Base-by-base conservation (phyloP, 2,888 invertebrate genomes). In the Hemithea aestivaria region DNA sequence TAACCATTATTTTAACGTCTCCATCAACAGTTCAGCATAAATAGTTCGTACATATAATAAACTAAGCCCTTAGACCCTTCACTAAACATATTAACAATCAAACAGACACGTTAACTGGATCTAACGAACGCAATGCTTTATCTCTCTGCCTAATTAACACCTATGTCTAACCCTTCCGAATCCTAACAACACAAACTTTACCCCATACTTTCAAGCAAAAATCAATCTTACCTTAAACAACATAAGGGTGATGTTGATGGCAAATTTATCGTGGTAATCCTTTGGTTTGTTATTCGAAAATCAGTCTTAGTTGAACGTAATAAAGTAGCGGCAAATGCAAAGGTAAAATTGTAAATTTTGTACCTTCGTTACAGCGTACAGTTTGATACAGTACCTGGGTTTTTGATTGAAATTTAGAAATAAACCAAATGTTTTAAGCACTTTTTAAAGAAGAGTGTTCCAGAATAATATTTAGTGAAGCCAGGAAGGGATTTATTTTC, bases 121-220 rank as follows among this genome's bases (percentile, higher is more conserved):
- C 65, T 64, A 64, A 64, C 59, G 42, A 65, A 61, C 50, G 48
- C 39, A 46, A 42, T 42, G 35, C 36, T 35, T 55, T 66, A 66
- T 57, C 60, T 57, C 48, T 34, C 32, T 28, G 35, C 51, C 55
- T 62, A 64, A 64, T 64, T 60, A 64, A 66, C 66, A 64, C 64
- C 62, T 58, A 58, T 53, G 51, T 51, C 52, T 58, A 16, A 43
- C 44, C 43, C 44, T 44, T 45, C 39, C 41, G 48, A 41, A 54
- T 22, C 41, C 41, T 28, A n/a, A 12, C 12, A 22, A 41, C 32
- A 22, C 33, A 25, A n/a, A 28, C 28, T 16, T 30, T 26, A 29
- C 7, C 1, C 5, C 4, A 5, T 1, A 16, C 22, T n/a, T 5
- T 2, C 7, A 22, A n/a, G 2, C 7, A 9, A 36, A 36, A 33